Evolutionary conservation across 1,140 invertebrate genomes (phyloP).

Genomic region (Neodiprion virginianus): DNA sequence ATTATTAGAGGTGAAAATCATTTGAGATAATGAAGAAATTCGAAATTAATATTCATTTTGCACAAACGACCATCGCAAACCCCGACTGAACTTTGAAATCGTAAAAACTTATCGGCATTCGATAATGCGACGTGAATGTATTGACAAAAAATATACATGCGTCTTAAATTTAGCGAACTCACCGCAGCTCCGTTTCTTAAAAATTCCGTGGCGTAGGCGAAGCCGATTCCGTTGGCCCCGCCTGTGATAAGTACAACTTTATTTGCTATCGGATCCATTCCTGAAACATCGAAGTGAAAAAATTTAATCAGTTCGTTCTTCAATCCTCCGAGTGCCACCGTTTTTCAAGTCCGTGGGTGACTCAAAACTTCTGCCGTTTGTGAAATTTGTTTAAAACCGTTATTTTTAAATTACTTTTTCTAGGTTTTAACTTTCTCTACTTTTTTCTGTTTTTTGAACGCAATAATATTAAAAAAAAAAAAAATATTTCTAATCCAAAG

Average conservation of each 20-base stretch:
- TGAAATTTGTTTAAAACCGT: too few relatives aligned
- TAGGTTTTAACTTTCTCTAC: slow-evolving; percentile 55
- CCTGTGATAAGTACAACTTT: slow-evolving; percentile 55
- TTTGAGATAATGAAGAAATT: neutral
- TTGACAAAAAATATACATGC: too few relatives aligned
- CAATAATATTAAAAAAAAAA: too few relatives aligned
- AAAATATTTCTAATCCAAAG: too few relatives aligned
- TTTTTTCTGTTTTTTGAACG: slow-evolving; percentile 22
- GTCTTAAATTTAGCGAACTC: slow-evolving; percentile 17
- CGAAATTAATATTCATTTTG: too few relatives aligned
- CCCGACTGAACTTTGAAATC: neutral
- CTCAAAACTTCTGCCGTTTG: too few relatives aligned
- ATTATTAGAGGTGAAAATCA: neutral
- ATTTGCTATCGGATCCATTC: slow-evolving; percentile 23
- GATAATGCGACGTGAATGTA: slow-evolving; percentile 12
- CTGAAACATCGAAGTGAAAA: too few relatives aligned
- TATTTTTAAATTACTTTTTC: neutral
- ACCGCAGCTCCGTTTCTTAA: slow-evolving; percentile 47
- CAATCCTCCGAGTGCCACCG: too few relatives aligned
- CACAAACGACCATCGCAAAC: neutral
- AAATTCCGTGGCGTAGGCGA: slow-evolving; percentile 40
- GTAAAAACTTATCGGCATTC: neutral
- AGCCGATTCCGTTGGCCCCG: slow-evolving; percentile 51
- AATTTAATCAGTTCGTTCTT: too few relatives aligned
- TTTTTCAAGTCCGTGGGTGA: too few relatives aligned